Base-by-base conservation (phyloP, 2,797 vertebrate species). In the Chiroxiphia lanceolata region DNA sequence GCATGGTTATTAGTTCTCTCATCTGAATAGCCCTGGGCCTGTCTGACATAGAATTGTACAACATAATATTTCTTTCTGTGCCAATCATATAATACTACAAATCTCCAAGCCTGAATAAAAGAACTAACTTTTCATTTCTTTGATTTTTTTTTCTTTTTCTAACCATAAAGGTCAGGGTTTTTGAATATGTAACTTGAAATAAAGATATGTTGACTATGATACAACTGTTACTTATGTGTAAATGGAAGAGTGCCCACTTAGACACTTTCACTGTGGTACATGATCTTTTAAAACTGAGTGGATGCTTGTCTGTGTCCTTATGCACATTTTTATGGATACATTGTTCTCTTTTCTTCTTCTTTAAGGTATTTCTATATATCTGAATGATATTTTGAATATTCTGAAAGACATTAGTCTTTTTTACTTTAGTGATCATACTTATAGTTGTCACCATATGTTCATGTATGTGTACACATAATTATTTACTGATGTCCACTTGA, bases 21-120 rank as follows among this genome's bases (percentile, higher is more conserved):
- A 95, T 95, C 89, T 96, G 94, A 97, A 97, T 94, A 96, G 96
- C 97, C 92, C 69, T 94, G 79, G 92, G 96, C 85, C 87, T 95
- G 67, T 96, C 93, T 95, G 85, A 56, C 70, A 67, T 19, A 91
- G 91, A 97, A 96, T 87, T 93, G 53, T 94, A 97, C 87, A 97
- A 93, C 69, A 93, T 88, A 97, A 90, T 95, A 95, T 97, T 97
- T 98, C 74, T 97, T 95, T 97, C 83, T 80, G 11, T 95, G 95
- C 97, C 97, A 97, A 69, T 96, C 96, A 95, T 71, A 80, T 18
- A 95, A 31, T 64, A 78, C 68, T 80, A 34, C 44, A 90, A 95
- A 93, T 91, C 59, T 97, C 53, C 56, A 89, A 89, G 51, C 34
- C 85, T 74, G 68, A 97, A 93, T 96, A 96, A 95, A 95, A 87